These are phyloP conservation scores for human (Homo sapiens) DNA, from an alignment of 2,113 vertebrate genomes.

Conservation along the genomic window DNA sequence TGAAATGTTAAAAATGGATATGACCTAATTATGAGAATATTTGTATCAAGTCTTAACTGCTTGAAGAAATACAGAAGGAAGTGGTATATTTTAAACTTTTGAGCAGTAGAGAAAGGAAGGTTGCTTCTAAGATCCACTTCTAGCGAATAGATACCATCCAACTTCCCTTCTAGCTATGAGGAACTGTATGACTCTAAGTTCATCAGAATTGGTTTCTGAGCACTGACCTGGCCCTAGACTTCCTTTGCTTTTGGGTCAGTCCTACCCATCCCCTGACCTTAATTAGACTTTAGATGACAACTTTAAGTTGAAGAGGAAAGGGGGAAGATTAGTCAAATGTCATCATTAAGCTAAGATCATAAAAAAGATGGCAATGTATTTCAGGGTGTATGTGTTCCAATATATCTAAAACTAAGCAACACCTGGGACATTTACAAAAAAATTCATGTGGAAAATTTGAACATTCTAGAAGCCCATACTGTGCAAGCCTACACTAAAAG, in stretches of 20 bases:
- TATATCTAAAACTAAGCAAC: neutral
- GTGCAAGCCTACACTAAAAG: neutral
- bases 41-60: neutral
- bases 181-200: neutral
- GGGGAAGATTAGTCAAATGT: neutral
- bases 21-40: neutral
- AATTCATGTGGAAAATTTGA: neutral
- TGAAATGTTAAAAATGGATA: neutral
- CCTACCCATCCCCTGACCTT: neutral
- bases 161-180: neutral
- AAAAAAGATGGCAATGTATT: neutral
- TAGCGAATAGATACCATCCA: neutral
- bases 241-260: neutral
- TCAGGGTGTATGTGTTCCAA: neutral
- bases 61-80: neutral
- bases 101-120: neutral
- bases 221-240: neutral
- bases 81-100: neutral
- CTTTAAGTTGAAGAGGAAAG: neutral
- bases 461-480: neutral
- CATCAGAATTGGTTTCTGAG: neutral
- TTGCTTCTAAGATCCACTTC: neutral
- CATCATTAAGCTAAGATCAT: neutral
- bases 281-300: neutral
- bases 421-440: neutral